Conservation (phyloP, 92 coral and sea anemone genomes). For the Hydrozoanthus gracilis region DNA sequence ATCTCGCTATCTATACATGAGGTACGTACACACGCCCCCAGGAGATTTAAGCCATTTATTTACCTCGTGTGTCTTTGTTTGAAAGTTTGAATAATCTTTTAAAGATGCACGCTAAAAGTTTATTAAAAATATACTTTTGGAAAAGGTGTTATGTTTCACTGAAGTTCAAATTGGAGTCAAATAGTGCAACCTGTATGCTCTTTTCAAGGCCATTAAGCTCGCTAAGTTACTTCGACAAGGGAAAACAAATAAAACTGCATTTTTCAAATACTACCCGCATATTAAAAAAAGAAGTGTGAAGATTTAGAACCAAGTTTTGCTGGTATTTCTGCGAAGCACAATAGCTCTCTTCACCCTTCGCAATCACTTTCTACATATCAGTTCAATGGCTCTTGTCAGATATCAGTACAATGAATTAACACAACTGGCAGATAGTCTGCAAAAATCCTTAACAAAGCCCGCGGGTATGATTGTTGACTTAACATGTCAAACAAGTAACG, state of each 20-base stretch:
- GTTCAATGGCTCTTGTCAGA: too few relatives aligned
- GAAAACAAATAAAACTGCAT: not conserved
- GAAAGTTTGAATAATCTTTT: conserved; percentile 10
- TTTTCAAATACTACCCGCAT: not conserved
- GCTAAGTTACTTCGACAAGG: not conserved
- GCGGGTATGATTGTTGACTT: not conserved
- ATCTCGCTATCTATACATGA: not conserved
- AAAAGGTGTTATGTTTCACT: conserved; percentile 21
- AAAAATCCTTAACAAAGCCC: not conserved
- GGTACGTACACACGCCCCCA: conserved; percentile 16
- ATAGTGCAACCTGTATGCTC: not conserved
- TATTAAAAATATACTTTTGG: conserved; percentile 16
- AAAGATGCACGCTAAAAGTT: not conserved
- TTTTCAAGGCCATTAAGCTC: not conserved
- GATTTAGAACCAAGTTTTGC: too few relatives aligned
- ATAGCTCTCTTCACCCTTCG: too few relatives aligned
- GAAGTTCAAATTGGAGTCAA: not conserved
- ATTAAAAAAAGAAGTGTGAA: too few relatives aligned
- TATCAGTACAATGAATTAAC: too few relatives aligned
- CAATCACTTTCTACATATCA: too few relatives aligned
- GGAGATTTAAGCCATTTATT: not conserved
- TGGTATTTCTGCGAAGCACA: too few relatives aligned
- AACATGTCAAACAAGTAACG: not conserved
- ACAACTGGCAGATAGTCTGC: too few relatives aligned
- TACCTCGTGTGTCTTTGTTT: conserved; percentile 19